These are phyloP conservation scores for Rhysida immarginata DNA, from an alignment of 1,140 invertebrate species.

Conservation along the genomic window DNA sequence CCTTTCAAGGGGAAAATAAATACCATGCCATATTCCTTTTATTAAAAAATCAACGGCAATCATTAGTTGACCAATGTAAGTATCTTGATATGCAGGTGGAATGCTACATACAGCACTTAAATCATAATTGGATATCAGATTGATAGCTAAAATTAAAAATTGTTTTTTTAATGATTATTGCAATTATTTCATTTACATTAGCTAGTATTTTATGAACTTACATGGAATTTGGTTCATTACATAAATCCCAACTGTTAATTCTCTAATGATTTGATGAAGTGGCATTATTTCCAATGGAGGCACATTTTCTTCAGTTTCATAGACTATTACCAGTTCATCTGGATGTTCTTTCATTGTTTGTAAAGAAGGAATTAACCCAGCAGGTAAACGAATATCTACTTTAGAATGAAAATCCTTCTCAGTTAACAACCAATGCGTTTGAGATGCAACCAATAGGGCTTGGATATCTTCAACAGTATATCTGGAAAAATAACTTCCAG, in stretches of 20 bases:
- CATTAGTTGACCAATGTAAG: constrained; percentile 1
- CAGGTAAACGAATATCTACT: neutral
- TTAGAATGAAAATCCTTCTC: neutral
- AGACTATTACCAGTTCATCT: neutral
- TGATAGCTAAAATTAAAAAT: neutral
- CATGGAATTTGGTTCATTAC: constrained; percentile 6
- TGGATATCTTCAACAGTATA: neutral
- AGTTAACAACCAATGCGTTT: neutral
- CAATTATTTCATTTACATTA: too few species aligned
- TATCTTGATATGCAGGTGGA: constrained; percentile 5
- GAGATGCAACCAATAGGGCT: neutral
- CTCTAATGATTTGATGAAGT: constrained; percentile 2
- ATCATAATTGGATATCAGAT: neutral
- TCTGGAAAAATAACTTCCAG: neutral
- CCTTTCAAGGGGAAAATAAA: neutral
- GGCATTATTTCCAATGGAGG: neutral
- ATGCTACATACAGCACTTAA: neutral
- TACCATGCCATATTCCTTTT: neutral
- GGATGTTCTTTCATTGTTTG: neutral
- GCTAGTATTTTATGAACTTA: neutral
- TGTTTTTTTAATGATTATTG: neutral
- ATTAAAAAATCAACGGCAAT: neutral
- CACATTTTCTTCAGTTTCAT: neutral
- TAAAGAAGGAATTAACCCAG: neutral
- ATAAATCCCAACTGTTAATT: constrained; percentile 4